These are phyloP conservation scores for Xanthia togata DNA, from an alignment of 2,888 invertebrate species.

Conservation along the genomic window DNA sequence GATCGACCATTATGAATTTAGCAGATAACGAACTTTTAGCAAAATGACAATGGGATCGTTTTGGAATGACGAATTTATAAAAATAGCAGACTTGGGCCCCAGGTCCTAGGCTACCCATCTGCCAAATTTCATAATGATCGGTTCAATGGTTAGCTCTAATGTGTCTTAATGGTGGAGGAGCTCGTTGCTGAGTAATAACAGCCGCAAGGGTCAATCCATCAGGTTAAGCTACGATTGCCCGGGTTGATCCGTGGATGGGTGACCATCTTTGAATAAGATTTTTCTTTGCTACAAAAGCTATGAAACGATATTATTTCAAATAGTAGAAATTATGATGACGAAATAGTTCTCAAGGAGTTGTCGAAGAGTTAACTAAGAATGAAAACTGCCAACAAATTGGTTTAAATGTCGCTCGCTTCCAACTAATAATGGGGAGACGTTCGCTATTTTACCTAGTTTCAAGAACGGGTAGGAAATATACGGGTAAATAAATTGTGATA, in stretches of 20 bases:
- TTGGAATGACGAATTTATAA: no score
- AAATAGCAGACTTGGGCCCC: no score
- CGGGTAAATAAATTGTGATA: not conserved
- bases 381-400: conserved; percentile 65
- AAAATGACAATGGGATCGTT: no score
- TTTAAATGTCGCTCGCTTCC: conserved; percentile 59
- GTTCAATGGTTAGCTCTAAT: not conserved
- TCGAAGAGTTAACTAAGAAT: conserved; percentile 63
- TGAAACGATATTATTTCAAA: conserved; percentile 3
- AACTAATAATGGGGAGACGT: conserved; percentile 30
- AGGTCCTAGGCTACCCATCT: not conserved
- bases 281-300: not conserved
- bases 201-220: no score
- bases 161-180: no score
- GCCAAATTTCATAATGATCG: not conserved
- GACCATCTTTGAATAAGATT: not conserved
- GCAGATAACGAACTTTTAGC: no score
- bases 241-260: no score
- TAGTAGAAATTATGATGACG: conserved; percentile 30
- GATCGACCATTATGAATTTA: no score
- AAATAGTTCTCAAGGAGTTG: conserved; percentile 34
- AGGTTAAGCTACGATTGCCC: no score
- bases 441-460: conserved; percentile 31
- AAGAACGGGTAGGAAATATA: conserved; percentile 31
- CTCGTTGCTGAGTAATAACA: no score